These are phyloP conservation scores for Laupala kohalensis DNA, from an alignment of 1,140 invertebrate species.

Conservation along the genomic window DNA sequence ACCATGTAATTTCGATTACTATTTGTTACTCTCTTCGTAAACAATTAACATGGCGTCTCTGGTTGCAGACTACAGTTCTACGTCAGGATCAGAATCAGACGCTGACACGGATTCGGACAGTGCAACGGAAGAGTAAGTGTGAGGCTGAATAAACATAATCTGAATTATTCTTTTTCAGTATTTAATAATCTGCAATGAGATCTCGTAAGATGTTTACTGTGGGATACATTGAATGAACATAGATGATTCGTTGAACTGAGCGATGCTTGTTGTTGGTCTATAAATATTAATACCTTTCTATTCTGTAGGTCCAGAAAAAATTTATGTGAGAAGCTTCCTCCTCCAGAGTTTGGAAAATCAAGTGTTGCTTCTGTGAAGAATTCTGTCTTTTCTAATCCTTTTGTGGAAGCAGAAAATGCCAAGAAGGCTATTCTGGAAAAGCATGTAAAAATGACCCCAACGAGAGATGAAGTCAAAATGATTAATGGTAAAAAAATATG, in stretches of 20 bases:
- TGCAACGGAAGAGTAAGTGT: neutral
- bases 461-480: slow-evolving; percentile 52
- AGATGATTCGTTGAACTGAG: too few species aligned
- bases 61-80: neutral
- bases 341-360: slow-evolving; percentile 13
- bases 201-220: too few species aligned
- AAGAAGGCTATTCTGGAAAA: slow-evolving; percentile 79
- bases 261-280: too few species aligned
- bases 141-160: too few species aligned
- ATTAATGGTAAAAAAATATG: slow-evolving; percentile 84
- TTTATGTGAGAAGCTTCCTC: slow-evolving; percentile 13
- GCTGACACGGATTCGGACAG: neutral
- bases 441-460: slow-evolving; percentile 81
- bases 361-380: slow-evolving; percentile 23
- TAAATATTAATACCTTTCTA: too few species aligned
- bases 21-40: too few species aligned
- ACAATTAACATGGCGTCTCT: neutral
- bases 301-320: neutral
- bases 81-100: neutral
- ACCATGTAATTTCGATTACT: too few species aligned
- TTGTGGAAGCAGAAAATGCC: slow-evolving; percentile 73
- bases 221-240: too few species aligned
- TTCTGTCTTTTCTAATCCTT: slow-evolving; percentile 81
- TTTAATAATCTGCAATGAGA: too few species aligned
- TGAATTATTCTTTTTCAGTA: too few species aligned